Evolutionary conservation across 2,888 invertebrate species (phyloP), one percentile per base, ranked within the genome.

Genomic region (Sarcophaga subvicina): DNA sequence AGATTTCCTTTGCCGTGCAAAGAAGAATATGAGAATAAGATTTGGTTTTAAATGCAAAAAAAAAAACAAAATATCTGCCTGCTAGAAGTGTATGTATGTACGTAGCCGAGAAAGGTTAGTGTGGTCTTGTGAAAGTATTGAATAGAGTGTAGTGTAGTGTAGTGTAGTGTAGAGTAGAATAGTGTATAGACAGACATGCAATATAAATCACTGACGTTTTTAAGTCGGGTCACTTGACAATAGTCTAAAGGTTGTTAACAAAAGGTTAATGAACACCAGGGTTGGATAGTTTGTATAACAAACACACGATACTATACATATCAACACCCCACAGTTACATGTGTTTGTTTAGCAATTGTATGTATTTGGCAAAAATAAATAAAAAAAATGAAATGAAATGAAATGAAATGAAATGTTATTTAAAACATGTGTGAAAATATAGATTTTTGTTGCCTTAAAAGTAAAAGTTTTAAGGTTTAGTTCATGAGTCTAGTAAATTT

Each of bases 261-360:
- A 85, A 80, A 85, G 84, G 84, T 85, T 77, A 85, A 80, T 85
- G 84, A 77, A 85, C 84, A 85, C 76, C 80, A 80, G 84, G 84
- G 76, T 66, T 71, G 76, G 60, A 6, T 20, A 62, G 77, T 77
- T 76, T 83, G 66, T 66, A 62, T 60, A 64, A 59, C 49, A 49
- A 49, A 49, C 4, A 54, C 27, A 37, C 37, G 37, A 6, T 37
- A 37, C 37, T 10, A 37, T 37, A 54, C 17, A 54, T 17, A 54
- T 54, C 17, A 54, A 54, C 54, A 54, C 54, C 54, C 54, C 54
- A 14, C 54, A 54, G 54, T 54, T 22, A 64, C 47, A 17, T 37
- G 10, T 37, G 37, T 54, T 82, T 82, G 54, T 64, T 37, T 70
- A 25, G 37, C 49, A 69, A 63, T 60, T n/a, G 47, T 64, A 17